Percentiles rank a stretch among this genome's conserved stretches.
Conservation (phyloP, 2,113 vertebrate species). For the Plestiodon gilberti region DNA sequence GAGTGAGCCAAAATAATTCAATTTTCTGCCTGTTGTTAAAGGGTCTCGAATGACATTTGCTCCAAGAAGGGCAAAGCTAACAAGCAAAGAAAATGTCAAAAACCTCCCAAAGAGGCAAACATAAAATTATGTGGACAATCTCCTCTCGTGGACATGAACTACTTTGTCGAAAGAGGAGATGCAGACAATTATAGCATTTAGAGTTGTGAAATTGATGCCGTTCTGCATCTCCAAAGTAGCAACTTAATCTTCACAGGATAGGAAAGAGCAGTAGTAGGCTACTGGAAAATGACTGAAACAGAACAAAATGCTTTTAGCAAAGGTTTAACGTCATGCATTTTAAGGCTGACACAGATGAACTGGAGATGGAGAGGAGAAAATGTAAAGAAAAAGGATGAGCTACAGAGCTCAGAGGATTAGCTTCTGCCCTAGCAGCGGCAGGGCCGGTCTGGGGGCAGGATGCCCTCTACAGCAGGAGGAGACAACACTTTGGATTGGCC, state of each 20-base stretch:
- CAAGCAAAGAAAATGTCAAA: conserved; percentile 49
- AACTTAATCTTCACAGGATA: background rate
- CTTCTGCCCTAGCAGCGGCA: too few species aligned
- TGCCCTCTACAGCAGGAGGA: too few species aligned
- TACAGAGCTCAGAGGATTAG: too few species aligned
- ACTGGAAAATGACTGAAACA: background rate
- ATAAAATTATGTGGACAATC: background rate
- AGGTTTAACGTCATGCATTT: background rate
- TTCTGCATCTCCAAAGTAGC: background rate
- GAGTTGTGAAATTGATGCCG: background rate
- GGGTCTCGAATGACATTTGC: conserved; percentile 52
- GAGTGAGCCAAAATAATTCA: conserved; percentile 23
- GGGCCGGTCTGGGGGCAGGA: too few species aligned
- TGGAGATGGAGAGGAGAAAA: background rate
- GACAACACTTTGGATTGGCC: too few species aligned
- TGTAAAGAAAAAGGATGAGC: too few species aligned
- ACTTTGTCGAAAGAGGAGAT: background rate
- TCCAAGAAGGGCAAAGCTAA: conserved; percentile 37
- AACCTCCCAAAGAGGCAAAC: conserved; percentile 37
- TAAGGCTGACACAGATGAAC: background rate
- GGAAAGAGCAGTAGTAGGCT: background rate
- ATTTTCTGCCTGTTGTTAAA: background rate
- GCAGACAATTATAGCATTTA: background rate
- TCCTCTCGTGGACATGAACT: background rate
- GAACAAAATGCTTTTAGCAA: background rate